These are phyloP conservation scores for Vimba vimba DNA, from an alignment of 2,113 vertebrate genomes.

Conservation along the genomic window DNA sequence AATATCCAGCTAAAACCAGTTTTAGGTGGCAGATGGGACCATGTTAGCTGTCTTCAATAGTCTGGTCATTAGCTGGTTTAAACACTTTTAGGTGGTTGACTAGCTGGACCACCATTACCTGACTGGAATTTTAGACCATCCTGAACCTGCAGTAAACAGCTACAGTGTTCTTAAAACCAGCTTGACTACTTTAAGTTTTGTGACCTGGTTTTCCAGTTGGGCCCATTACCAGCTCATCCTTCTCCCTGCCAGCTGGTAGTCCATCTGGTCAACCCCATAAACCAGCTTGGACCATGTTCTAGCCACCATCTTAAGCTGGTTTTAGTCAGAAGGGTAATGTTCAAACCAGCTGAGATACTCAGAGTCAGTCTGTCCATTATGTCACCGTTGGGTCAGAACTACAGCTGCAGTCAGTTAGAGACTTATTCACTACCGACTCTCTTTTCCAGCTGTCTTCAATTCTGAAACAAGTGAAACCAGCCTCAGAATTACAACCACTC, in stretches of 20 bases:
- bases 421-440: background rate
- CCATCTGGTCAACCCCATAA: background rate
- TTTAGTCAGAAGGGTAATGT: background rate
- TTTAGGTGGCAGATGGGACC: background rate
- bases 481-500: background rate
- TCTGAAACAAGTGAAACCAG: background rate
- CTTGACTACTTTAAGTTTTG: background rate
- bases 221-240: too few relatives aligned
- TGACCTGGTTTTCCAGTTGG: background rate
- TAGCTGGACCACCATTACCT: background rate
- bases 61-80: background rate
- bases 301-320: background rate
- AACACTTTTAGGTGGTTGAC: background rate
- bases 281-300: background rate
- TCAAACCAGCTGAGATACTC: background rate
- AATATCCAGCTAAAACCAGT: background rate
- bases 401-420: background rate
- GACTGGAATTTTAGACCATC: too few relatives aligned
- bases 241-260: background rate
- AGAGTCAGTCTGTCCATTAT: background rate
- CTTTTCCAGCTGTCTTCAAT: conserved; percentile 1
- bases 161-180: background rate
- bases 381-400: conserved; percentile 2
- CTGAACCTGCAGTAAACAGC: background rate
- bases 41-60: background rate